Base-by-base conservation (phyloP, 2,113 vertebrate species). In the Calyptomena viridis region DNA sequence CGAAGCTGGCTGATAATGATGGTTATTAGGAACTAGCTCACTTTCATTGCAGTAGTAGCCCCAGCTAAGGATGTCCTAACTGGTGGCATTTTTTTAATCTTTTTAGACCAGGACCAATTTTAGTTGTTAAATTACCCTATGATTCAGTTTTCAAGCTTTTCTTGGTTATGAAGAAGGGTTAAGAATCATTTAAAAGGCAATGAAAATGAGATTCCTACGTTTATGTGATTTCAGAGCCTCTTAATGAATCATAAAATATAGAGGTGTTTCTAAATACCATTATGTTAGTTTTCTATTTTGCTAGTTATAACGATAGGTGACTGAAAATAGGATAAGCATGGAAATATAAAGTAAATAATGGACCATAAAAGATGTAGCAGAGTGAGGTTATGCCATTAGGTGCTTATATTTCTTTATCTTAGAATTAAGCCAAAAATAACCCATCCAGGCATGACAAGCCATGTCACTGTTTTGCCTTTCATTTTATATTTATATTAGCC, bases 51-150 rank as follows among this genome's bases (percentile, higher is more conserved):
- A 71, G 7, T 28, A 44, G 12, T 21, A 60, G 10, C 68, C 9
- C 8, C 33, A 52, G 15, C 1, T 60, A 60, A 71, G 28, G 7
- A 2, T 4, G 13, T 67, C 28, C 12, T 40, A 47, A 53, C 33
- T 30, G 6, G 1, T 46, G 28, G 1, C 4, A 25, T 40, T 59
- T 56, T 79, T 72, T 12, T 4, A 3, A 3, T 4, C 1, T 16
- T 60, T 83, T 60, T 30, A 78, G 9, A 39, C 3, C 13, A 30
- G 22, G 63, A 6, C 0, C 3, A n/a, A 14, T 47, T 90, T 55
- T 46, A 84, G 12, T 25, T 60, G 8, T 49, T 82, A 49, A 39
- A 9, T 8, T 74, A 63, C 5, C 6, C 4, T 66, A 30, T 0
- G 0, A 39, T 63, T 35, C 4, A 63, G 12, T 42, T 82, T 82